Evolutionary conservation across 2,797 vertebrate species (phyloP).

Genomic region (Allenopithecus nigroviridis): DNA sequence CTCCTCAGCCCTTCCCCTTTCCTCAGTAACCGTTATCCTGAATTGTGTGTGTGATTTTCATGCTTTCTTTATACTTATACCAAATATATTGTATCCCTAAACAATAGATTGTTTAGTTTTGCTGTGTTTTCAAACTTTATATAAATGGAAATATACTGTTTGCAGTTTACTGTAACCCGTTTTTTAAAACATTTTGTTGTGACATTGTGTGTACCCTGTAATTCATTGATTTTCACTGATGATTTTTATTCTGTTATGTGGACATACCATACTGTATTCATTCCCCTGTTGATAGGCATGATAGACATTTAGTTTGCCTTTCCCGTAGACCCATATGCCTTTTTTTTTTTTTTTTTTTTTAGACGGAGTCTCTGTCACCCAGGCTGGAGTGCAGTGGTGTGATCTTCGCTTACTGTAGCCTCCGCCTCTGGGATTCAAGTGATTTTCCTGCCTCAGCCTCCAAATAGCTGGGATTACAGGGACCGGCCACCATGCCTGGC

Average conservation of each 20-base stretch:
- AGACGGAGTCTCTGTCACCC: not conserved
- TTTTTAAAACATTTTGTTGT: not conserved
- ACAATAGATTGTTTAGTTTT: not conserved
- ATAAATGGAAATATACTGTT: not conserved
- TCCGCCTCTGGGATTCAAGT: not conserved
- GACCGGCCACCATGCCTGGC: not conserved
- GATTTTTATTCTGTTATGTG: not conserved
- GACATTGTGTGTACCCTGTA: not conserved
- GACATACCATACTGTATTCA: too few species aligned
- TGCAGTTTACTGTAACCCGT: not conserved
- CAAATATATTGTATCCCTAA: not conserved
- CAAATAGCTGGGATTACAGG: not conserved
- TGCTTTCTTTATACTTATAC: not conserved
- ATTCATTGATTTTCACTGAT: not conserved
- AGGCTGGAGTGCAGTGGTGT: not conserved
- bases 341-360: not conserved
- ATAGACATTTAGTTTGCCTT: not conserved
- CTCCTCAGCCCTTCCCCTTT: not conserved
- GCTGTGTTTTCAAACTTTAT: not conserved
- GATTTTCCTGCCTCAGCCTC: not conserved
- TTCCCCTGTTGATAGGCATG: not conserved
- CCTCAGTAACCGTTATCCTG: not conserved
- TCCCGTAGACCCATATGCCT: not conserved
- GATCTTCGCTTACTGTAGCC: not conserved
- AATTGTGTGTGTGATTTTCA: not conserved